A percentile compares a stretch with the other conserved stretches of the same genome.
phyloP scores from a whole-genome alignment of 2,797 vertebrate genomes.

The Sylvia borin region DNA sequence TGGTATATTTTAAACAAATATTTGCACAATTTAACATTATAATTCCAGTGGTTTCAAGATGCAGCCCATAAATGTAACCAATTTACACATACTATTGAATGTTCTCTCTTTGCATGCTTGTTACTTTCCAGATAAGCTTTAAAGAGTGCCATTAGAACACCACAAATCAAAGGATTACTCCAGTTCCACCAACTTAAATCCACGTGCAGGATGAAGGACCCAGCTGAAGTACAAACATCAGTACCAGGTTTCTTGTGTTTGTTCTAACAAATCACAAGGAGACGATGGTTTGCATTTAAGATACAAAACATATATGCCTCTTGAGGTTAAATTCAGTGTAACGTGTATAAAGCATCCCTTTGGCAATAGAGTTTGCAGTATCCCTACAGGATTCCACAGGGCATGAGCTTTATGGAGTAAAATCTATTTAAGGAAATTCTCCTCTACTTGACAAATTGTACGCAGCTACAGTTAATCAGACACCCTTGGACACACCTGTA shows the following conservation, averaged over 20 bases:
- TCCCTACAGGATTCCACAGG: constrained; percentile 78
- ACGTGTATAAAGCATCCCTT: constrained; percentile 82
- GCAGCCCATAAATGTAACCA: constrained; percentile 81
- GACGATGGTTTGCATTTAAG: constrained; percentile 75
- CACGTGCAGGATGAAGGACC: constrained; percentile 77
- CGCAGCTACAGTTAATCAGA: constrained; percentile 77
- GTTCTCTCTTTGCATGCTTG: constrained; percentile 83
- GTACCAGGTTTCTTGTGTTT: constrained; percentile 79
- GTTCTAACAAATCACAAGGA: constrained; percentile 80
- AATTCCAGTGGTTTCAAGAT: constrained; percentile 82
- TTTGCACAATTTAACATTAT: constrained; percentile 82
- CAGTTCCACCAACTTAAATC: constrained; percentile 80
- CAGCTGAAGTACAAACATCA: constrained; percentile 72
- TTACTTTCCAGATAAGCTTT: constrained; percentile 78
- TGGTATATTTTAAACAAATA: constrained; percentile 81
- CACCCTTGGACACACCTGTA: constrained; percentile 80
- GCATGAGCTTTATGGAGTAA: constrained; percentile 76
- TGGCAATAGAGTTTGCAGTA: constrained; percentile 83
- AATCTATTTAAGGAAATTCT: constrained; percentile 74
- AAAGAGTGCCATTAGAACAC: constrained; percentile 77
- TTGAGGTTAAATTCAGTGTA: constrained; percentile 82
- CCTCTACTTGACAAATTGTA: constrained; percentile 71
- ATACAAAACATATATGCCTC: constrained; percentile 84
- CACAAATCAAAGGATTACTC: constrained; percentile 75
- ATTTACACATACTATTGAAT: constrained; percentile 81